Evolutionary conservation across 2,113 vertebrate species (phyloP), one percentile per base, ranked within the genome.

Genomic region (Platichthys stellatus): DNA sequence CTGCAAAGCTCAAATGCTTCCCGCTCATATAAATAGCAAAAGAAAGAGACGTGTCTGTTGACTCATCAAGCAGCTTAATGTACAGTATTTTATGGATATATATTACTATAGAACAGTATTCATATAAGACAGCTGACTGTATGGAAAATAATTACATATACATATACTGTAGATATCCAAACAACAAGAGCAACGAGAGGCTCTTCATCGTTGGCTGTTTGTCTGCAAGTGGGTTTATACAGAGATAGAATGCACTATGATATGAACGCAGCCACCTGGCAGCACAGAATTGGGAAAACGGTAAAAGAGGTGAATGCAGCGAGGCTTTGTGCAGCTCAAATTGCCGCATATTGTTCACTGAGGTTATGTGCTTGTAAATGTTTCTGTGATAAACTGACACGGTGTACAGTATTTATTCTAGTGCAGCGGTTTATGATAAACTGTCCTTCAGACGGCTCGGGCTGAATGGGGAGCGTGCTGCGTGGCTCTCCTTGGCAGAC

Each of bases 371-470:
- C 69, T 71, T 76, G 45, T 72, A 72, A 80, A 77, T 72, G 53
- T 67, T 58, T 7, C 40, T 5, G 69, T 47, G 62, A 80, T 72
- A 35, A 59, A 81, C 56, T 2, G 63, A 40, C 54, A 20, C 21
- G 0, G 24, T 21, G 63, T 40, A 65, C 31, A 31, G 60, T 71
- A 58, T 80, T 70, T 65, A 72, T 47, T 31, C 76, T 67, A 72
- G 81, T 38, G 72, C 54, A 56, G 28, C 11, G 5, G 59, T 78
- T 68, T 51, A 54, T 84, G 75, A 87, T 64, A 67, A 80, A 74
- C 24, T 23, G 74, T 67, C 72, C 80, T 77, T 79, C 79, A 69
- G 17, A 17, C 2, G 4, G 61, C 62, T 31, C n/a, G 0, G 59
- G 28, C 57, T 51, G 70, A 67, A 71, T 68, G 51, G 20, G 49